Conservation (phyloP, 1,140 invertebrate genomes). For the Frieseomelitta varia region DNA sequence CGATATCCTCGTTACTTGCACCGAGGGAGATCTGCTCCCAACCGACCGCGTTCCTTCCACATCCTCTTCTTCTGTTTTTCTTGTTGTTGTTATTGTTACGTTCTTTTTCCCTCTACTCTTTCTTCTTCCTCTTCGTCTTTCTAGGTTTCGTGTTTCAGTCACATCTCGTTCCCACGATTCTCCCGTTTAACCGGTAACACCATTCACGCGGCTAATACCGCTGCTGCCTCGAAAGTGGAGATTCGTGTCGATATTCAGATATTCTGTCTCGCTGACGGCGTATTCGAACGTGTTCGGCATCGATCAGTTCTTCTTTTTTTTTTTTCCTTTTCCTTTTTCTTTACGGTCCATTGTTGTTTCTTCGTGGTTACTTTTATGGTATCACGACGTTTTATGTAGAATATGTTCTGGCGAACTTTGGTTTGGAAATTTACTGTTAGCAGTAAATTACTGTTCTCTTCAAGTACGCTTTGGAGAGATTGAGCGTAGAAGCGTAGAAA, state of each 20-base stretch:
- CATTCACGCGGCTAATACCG: slow-evolving; percentile 41
- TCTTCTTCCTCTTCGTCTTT: background rate
- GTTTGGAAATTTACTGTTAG: no score
- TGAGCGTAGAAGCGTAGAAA: no score
- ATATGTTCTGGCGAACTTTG: no score
- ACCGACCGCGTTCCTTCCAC: slow-evolving; percentile 14
- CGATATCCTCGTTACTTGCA: slow-evolving; percentile 39
- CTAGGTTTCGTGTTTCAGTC: background rate
- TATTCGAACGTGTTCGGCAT: background rate
- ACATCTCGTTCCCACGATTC: slow-evolving; percentile 52
- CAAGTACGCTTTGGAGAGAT: no score
- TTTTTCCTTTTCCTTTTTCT: background rate
- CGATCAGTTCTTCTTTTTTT: background rate
- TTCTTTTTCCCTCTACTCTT: background rate
- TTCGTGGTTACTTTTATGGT: no score
- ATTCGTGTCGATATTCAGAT: slow-evolving; percentile 52
- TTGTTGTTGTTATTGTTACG: no score
- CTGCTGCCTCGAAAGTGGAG: slow-evolving; percentile 50
- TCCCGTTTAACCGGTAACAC: slow-evolving; percentile 51
- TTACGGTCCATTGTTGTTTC: background rate
- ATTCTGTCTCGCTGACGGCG: background rate
- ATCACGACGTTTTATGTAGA: no score
- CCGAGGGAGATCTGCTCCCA: slow-evolving; percentile 32
- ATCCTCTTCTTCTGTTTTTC: background rate
- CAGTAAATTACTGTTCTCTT: no score